A percentile compares a stretch with the other conserved stretches of the same genome.
These are phyloP conservation scores for Hormaphis cornu DNA, from an alignment of 1,140 invertebrate genomes.

Conservation along the genomic window DNA sequence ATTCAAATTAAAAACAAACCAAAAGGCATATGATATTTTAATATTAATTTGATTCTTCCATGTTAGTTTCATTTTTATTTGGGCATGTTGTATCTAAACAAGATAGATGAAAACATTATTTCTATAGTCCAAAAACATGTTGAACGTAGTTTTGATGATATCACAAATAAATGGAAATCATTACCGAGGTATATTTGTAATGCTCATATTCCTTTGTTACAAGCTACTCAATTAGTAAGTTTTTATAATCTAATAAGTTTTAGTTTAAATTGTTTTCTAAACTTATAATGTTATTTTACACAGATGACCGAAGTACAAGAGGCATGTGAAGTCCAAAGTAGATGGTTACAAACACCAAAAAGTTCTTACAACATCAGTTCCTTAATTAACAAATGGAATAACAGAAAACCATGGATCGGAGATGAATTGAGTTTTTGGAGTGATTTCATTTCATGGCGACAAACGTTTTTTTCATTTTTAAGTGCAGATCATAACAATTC, in stretches of 20 bases:
- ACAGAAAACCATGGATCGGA: slow-evolving; percentile 8
- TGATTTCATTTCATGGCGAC: slow-evolving; percentile 5
- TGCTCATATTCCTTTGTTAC: slow-evolving; percentile 2
- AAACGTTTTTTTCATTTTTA: slow-evolving; percentile 19
- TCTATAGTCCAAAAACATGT: background rate
- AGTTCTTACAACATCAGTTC: background rate
- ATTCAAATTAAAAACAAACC: too few species aligned
- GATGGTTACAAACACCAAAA: background rate
- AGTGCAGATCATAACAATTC: background rate
- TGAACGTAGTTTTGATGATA: background rate
- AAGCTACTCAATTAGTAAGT: slow-evolving; percentile 22
- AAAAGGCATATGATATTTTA: background rate
- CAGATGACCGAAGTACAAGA: background rate
- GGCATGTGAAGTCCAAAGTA: background rate
- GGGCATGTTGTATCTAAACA: background rate
- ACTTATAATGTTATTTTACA: background rate
- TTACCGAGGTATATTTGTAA: slow-evolving; percentile 4
- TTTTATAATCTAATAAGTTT: background rate
- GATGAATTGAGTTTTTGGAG: slow-evolving; percentile 15
- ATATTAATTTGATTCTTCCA: background rate
- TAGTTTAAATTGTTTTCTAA: background rate
- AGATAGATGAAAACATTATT: background rate
- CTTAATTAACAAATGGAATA: background rate
- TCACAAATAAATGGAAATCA: background rate
- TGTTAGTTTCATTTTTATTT: slow-evolving; percentile 24